Percentiles rank a stretch among this genome's conserved stretches.
Conservation (phyloP, 2,888 invertebrate species). For the Eledone cirrhosa region DNA sequence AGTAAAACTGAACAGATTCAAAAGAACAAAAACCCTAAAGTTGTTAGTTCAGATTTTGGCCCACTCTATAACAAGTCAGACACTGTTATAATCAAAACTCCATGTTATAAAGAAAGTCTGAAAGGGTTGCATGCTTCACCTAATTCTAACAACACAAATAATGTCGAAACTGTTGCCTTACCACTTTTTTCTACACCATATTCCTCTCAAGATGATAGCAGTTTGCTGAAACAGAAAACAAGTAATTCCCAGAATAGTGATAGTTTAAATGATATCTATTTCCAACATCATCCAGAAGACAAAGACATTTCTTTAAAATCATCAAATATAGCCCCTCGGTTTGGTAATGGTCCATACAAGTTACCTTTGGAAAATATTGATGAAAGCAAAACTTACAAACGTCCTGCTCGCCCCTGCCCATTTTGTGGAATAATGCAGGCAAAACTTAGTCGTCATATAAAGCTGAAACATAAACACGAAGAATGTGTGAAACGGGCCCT, state of each 20-base stretch:
- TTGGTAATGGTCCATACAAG: neutral
- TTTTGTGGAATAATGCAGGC: constrained; percentile 17
- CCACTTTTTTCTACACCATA: neutral
- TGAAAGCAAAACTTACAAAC: neutral
- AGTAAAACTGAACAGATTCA: neutral
- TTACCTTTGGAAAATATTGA: neutral
- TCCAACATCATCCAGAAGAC: neutral
- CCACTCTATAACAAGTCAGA: neutral
- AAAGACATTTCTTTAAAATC: neutral
- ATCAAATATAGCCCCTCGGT: neutral
- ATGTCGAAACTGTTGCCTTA: neutral
- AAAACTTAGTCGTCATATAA: constrained; percentile 10
- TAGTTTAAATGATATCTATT: neutral
- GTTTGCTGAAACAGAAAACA: neutral
- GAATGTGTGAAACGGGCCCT: constrained; percentile 10
- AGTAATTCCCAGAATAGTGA: neutral
- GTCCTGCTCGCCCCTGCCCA: neutral
- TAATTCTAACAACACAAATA: neutral
- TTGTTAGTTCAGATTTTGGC: neutral
- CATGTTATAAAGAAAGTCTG: neutral
- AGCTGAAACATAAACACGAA: constrained; percentile 9
- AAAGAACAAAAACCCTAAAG: neutral
- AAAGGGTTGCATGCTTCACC: neutral
- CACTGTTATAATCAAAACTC: too few species aligned
- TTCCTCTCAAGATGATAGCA: neutral